Conservation (phyloP, 2,888 invertebrate genomes). For the Lepidocyrtoides sp. region DNA sequence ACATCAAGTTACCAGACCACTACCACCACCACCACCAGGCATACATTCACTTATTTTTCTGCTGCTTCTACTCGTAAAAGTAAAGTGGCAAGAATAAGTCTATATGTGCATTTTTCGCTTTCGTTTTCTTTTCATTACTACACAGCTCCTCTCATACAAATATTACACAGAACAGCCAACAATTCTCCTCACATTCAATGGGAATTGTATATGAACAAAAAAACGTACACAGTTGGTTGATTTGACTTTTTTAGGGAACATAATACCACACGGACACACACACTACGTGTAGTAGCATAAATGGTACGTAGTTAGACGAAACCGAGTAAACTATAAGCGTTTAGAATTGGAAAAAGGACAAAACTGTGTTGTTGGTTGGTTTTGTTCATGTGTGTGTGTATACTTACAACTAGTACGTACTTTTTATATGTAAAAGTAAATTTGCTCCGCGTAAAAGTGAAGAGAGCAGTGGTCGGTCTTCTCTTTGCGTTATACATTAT, state of each 20-base stretch:
- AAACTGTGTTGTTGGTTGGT: slow-evolving; percentile 39
- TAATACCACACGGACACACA: slow-evolving; percentile 25
- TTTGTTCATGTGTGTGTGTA: background rate
- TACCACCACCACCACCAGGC: background rate
- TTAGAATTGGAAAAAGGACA: slow-evolving; percentile 33
- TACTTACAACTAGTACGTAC: background rate
- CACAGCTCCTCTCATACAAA: background rate
- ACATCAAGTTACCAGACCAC: background rate
- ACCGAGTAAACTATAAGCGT: slow-evolving; percentile 11
- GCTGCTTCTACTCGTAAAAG: background rate
- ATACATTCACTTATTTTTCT: too few species aligned
- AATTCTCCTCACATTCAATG: slow-evolving; percentile 50
- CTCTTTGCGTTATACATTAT: background rate
- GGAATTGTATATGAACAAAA: slow-evolving; percentile 4
- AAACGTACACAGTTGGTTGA: slow-evolving; percentile 35
- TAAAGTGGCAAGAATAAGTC: background rate
- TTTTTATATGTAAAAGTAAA: slow-evolving; percentile 33
- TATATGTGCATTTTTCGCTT: slow-evolving; percentile 50
- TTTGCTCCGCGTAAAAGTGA: background rate
- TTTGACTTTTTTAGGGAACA: slow-evolving; percentile 46
- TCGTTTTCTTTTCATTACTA: slow-evolving; percentile 22
- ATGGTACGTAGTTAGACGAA: background rate
- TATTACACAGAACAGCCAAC: slow-evolving; percentile 46
- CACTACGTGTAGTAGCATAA: background rate
- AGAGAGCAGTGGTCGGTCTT: slow-evolving; percentile 13